Conservation (phyloP, 2,113 vertebrate genomes). For the Romanogobio albipinnatus region DNA sequence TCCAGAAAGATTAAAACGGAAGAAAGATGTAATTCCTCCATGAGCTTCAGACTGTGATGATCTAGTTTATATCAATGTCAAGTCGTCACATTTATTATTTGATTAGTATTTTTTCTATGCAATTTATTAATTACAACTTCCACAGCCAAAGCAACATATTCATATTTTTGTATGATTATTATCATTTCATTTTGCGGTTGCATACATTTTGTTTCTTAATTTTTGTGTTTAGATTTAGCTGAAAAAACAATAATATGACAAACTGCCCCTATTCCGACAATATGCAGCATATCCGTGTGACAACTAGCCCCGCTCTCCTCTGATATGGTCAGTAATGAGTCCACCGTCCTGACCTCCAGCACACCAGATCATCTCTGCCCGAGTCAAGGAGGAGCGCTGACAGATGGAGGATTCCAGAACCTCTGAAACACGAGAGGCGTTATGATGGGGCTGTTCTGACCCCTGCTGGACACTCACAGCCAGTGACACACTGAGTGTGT, state of each 20-base stretch:
- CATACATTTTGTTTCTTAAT: not conserved
- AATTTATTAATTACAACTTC: not conserved
- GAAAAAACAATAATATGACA: not conserved
- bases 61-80: not conserved
- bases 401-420: not conserved
- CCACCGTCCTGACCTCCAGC: not conserved
- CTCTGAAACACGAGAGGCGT: not conserved
- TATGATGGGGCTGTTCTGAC: constrained; percentile 87
- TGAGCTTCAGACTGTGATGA: too few species aligned
- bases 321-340: not conserved
- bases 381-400: not conserved
- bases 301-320: not conserved
- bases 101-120: not conserved
- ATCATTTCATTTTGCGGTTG: not conserved
- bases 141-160: not conserved
- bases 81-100: not conserved
- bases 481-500: too few species aligned
- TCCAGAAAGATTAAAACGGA: too few species aligned
- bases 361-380: not conserved
- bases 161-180: too few species aligned
- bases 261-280: not conserved
- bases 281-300: not conserved
- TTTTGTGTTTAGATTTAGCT: not conserved
- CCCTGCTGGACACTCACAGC: constrained; percentile 82
- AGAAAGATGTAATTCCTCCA: too few species aligned